Percentiles rank a stretch among this genome's conserved stretches.
These are phyloP conservation scores for Muntiacus muntjak DNA, from an alignment of 2,113 vertebrate genomes.

Conservation along the genomic window DNA sequence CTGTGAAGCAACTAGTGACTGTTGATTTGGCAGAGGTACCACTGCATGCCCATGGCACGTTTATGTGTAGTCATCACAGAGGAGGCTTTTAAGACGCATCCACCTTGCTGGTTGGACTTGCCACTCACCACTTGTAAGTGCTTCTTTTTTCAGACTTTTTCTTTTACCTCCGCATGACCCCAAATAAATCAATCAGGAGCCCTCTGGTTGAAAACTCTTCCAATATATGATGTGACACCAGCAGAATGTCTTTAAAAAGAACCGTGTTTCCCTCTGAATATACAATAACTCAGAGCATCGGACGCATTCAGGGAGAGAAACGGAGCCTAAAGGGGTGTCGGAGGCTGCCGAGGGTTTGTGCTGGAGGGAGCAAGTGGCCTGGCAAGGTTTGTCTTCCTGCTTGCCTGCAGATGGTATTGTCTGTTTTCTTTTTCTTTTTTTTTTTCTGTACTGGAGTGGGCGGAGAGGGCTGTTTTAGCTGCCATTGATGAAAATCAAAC, in stretches of 20 bases:
- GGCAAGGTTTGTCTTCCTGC: not conserved
- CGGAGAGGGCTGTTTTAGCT: slow-evolving; percentile 63
- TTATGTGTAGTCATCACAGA: not conserved
- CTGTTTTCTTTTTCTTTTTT: not conserved
- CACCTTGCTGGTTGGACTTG: not conserved
- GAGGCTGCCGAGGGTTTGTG: not conserved
- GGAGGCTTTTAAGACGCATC: not conserved
- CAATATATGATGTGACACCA: not conserved
- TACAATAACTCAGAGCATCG: not conserved
- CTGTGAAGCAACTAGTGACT: not conserved
- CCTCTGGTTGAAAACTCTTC: slow-evolving; percentile 7
- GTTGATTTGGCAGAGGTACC: not conserved
- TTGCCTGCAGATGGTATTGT: slow-evolving; percentile 58
- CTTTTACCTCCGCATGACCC: slow-evolving; percentile 43
- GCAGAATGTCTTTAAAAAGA: not conserved
- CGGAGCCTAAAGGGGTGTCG: accelerated
- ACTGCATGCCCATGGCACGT: not conserved
- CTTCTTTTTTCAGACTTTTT: slow-evolving; percentile 10
- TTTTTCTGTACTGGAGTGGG: slow-evolving; percentile 27
- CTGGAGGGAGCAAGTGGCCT: not conserved
- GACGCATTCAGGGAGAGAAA: not conserved
- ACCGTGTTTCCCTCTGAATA: not conserved
- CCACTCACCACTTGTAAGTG: slow-evolving; percentile 28
- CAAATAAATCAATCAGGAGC: slow-evolving; percentile 39
- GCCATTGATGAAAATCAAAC: slow-evolving; percentile 56